Percentiles rank a stretch among this genome's conserved stretches.
phyloP scores from a whole-genome alignment of 2,888 invertebrate species.

The Drosophila limbata region DNA sequence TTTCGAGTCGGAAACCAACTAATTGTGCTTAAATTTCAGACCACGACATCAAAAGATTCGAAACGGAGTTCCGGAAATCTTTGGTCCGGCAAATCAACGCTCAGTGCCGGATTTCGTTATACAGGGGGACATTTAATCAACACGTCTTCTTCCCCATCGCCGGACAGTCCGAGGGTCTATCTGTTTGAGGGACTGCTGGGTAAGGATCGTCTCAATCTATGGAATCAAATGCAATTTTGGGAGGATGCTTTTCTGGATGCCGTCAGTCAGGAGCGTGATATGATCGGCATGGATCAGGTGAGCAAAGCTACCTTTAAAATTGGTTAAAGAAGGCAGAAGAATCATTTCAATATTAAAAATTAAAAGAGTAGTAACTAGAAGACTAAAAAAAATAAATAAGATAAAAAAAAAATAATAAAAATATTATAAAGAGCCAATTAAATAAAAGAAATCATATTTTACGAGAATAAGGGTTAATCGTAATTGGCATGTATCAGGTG shows the following conservation, averaged over 20 bases:
- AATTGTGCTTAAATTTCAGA: conserved; percentile 64
- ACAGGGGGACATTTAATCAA: conserved; percentile 94
- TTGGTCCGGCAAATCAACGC: conserved; percentile 96
- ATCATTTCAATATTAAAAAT: no score
- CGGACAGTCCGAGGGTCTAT: conserved; percentile 95
- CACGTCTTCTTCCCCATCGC: conserved; percentile 92
- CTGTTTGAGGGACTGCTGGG: conserved; percentile 94
- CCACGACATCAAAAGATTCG: conserved; percentile 87
- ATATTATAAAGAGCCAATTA: no score
- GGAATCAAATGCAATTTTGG: conserved; percentile 99
- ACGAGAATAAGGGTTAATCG: no score
- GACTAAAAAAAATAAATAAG: no score
- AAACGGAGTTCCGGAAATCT: conserved; percentile 94
- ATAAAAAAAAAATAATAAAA: no score
- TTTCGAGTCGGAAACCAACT: background rate
- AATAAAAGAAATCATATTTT: no score
- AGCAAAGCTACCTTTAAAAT: conserved; percentile 7
- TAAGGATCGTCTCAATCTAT: conserved; percentile 90
- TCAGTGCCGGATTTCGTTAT: conserved; percentile 94
- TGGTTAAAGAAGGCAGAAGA: no score
- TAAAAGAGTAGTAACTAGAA: no score
- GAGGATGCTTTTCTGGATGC: conserved; percentile 99
- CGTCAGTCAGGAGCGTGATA: conserved; percentile 98
- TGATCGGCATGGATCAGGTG: conserved; percentile 99
- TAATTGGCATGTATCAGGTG: no score